These are phyloP conservation scores for Aphelocoma californica DNA, from an alignment of 2,797 vertebrate genomes.

Conservation along the genomic window DNA sequence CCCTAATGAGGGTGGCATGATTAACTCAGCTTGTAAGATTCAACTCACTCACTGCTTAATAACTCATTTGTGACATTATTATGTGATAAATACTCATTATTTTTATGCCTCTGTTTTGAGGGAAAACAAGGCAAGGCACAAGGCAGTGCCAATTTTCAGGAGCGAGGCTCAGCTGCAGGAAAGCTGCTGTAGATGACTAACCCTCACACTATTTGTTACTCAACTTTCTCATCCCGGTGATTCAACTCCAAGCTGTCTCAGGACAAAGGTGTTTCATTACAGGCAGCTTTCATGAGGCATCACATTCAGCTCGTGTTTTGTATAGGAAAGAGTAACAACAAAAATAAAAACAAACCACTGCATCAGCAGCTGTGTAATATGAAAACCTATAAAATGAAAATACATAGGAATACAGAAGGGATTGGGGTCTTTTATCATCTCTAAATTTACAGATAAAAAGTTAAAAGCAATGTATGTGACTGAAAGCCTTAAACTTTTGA, in stretches of 20 bases:
- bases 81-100: constrained; percentile 45
- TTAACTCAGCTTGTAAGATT: constrained; percentile 8
- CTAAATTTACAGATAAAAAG: background rate
- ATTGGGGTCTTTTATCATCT: background rate
- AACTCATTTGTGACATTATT: constrained; percentile 36
- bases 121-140: constrained; percentile 41
- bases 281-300: constrained; percentile 7
- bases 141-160: background rate
- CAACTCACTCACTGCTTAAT: constrained; percentile 18
- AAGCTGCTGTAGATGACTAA: constrained; percentile 56
- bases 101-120: constrained; percentile 33
- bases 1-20: constrained; percentile 21
- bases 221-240: constrained; percentile 47
- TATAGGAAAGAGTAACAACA: background rate
- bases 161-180: background rate
- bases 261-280: constrained; percentile 28
- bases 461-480: background rate
- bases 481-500: background rate
- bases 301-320: background rate
- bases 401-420: background rate
- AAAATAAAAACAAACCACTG: background rate
- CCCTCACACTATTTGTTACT: constrained; percentile 62
- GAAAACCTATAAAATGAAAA: background rate
- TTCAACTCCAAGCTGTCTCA: constrained; percentile 27
- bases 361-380: background rate